phyloP scores from a whole-genome alignment of 2,797 vertebrate genomes.

The Falco cherrug region DNA sequence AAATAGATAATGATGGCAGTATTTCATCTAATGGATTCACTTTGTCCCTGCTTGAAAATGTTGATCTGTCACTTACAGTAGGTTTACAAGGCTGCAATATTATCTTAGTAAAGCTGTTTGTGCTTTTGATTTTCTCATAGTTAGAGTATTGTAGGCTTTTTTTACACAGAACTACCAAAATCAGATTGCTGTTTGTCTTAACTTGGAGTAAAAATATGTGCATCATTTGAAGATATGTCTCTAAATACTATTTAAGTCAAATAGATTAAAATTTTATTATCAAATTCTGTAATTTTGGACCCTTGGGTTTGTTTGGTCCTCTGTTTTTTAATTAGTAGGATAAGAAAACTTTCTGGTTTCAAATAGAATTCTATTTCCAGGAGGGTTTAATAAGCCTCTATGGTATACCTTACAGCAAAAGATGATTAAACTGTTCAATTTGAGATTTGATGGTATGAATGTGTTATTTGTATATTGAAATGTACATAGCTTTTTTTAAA shows the following conservation, averaged over 20 bases:
- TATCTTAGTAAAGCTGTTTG: not conserved
- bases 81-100: not conserved
- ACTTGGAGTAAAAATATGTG: not conserved
- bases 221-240: not conserved
- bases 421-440: not conserved
- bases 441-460: not conserved
- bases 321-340: constrained; percentile 31
- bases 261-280: not conserved
- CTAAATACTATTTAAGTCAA: not conserved
- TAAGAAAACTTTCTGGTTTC: constrained; percentile 26
- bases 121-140: not conserved
- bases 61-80: constrained; percentile 12
- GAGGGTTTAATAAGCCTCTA: not conserved
- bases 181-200: not conserved
- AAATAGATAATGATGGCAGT: constrained; percentile 37
- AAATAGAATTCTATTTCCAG: not conserved
- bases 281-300: not conserved
- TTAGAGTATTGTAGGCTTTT: not conserved
- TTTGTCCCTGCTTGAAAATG: constrained; percentile 22
- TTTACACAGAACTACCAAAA: not conserved
- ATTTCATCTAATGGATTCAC: constrained; percentile 47
- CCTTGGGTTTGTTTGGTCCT: not conserved
- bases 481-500: not conserved
- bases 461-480: not conserved
- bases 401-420: not conserved